Base-by-base conservation (phyloP, 2,797 vertebrate genomes). In the Chaetodon trifasciatus region DNA sequence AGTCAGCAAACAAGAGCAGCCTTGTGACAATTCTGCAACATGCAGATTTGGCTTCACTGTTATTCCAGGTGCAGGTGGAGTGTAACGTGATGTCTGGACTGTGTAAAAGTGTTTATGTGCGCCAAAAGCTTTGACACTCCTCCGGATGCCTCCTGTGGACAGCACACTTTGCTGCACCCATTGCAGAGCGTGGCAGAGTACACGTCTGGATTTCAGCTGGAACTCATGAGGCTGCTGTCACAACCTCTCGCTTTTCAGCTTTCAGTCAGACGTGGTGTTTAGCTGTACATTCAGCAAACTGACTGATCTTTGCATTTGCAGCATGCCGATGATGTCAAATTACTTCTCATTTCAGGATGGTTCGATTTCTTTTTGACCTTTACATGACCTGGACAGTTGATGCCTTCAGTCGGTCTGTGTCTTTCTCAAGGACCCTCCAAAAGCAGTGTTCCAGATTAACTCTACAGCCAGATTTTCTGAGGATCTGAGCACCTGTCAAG, bases 51-150 rank as follows among this genome's bases (percentile, higher is more conserved):
- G 32, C 58, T 47, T 52, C 23, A 23, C 19, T 88, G 82, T 85
- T 91, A 57, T 88, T 87, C 62, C 86, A 86, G 67, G 64, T 88
- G 72, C 82, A 79, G 74, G 17, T 39, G 53, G 24, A 76, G 66
- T 37, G 66, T 63, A 85, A 69, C 12, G 23, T 13, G 56, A 74
- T 68, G 80, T 89, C 88, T 79, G 78, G 61, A 71, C 40, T 84
- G 63, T 71, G 47, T 82, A 47, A 66, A 80, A 61, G 70, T 81
- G 64, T 84, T 87, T 72, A 74, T 35, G 53, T 74, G 65, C 40
- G 76, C 63, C 70, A 57, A 76, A 70, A 62, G 67, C 70, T 81
- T 64, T 69, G 75, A 87, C 74, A 74, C 57, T 60, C 58, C 47
- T 83, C 60, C 64, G 56, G 50, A 71, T 44, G 70, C 70, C 76